Evolutionary conservation across 2,113 vertebrate genomes (phyloP).

Genomic region (Sylvietta virens): DNA sequence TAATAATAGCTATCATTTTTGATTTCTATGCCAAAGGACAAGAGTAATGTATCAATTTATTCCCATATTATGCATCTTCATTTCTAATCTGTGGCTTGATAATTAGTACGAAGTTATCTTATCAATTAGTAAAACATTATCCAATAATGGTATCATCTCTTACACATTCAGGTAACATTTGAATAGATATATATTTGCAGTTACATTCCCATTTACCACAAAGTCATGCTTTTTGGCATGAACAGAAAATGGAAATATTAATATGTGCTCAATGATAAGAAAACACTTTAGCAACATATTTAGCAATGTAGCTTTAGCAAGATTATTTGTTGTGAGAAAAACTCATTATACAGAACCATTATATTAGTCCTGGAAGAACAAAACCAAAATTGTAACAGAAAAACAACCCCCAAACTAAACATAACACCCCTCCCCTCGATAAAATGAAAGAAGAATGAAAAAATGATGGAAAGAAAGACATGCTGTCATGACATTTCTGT

Average conservation of each 20-base stretch:
- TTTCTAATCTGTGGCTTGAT: not conserved
- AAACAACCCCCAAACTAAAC: not conserved
- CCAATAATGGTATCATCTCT: not conserved
- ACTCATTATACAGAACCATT: not conserved
- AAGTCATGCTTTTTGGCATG: not conserved
- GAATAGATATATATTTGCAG: not conserved
- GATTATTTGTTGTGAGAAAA: not conserved
- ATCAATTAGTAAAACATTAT: not conserved
- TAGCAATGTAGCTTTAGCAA: too few relatives aligned
- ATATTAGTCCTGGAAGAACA: not conserved
- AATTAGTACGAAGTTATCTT: not conserved
- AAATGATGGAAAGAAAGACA: not conserved
- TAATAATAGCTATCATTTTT: not conserved
- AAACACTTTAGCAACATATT: not conserved
- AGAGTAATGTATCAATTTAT: not conserved
- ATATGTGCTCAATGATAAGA: not conserved
- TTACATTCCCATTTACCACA: not conserved
- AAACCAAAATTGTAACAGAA: not conserved
- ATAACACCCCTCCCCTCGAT: accelerated
- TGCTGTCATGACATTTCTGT: not conserved
- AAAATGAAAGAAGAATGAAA: not conserved
- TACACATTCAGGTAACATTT: not conserved
- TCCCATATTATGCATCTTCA: not conserved
- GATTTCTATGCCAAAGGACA: not conserved
- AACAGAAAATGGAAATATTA: not conserved